These are phyloP conservation scores for Antitype chi DNA, from an alignment of 2,888 invertebrate genomes.

Conservation along the genomic window DNA sequence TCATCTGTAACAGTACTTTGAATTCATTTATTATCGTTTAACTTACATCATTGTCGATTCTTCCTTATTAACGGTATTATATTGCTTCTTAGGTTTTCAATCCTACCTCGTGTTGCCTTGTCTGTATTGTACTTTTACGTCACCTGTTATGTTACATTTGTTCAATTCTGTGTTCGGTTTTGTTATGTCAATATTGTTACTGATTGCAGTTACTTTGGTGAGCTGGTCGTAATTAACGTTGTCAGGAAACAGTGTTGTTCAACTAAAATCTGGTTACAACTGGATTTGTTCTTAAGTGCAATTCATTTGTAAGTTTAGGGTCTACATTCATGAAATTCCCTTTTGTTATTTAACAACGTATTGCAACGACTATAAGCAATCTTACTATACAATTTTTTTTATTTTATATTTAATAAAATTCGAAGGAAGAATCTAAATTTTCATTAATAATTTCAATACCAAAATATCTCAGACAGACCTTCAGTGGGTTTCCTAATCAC, in stretches of 20 bases:
- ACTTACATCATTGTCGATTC: constrained; percentile 27
- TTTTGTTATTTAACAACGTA: background rate
- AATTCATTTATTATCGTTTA: constrained; percentile 23
- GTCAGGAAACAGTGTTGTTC: background rate
- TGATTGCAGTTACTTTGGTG: constrained; percentile 5
- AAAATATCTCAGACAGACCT: constrained; percentile 56
- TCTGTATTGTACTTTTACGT: constrained; percentile 27
- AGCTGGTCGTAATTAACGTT: constrained; percentile 3
- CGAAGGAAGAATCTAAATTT: constrained; percentile 20
- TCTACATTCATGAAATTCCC: too few relatives aligned
- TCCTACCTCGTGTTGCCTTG: constrained; percentile 4
- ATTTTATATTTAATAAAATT: too few relatives aligned
- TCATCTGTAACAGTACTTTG: constrained; percentile 14
- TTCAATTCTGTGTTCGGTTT: constrained; percentile 27
- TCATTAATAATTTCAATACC: constrained; percentile 34
- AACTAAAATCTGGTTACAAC: background rate
- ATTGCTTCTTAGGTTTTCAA: constrained; percentile 13
- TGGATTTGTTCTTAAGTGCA: background rate
- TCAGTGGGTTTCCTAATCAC: constrained; percentile 55
- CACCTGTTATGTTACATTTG: constrained; percentile 20
- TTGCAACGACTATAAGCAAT: too few relatives aligned
- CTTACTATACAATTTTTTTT: background rate
- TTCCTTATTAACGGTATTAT: constrained; percentile 30
- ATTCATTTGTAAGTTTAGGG: background rate
- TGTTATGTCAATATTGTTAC: constrained; percentile 43